Base-by-base conservation (phyloP, 2,113 vertebrate genomes). In the Trematocara nigrifrons region DNA sequence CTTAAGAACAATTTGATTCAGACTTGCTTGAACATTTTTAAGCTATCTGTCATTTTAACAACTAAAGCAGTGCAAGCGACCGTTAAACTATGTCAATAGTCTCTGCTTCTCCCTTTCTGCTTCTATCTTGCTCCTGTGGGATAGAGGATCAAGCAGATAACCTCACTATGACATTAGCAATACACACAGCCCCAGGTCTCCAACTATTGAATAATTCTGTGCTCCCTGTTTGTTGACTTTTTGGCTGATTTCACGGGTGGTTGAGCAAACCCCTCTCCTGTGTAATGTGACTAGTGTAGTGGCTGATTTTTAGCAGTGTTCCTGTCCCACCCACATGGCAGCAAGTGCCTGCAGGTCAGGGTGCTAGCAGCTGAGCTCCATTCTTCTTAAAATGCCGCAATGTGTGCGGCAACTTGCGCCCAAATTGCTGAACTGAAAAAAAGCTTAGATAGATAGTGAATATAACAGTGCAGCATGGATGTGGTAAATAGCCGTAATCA, bases 201-300 rank as follows among this genome's bases (percentile, higher is more conserved):
- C 66, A 40, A 77, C 82, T 87, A 81, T 54, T 91, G 84, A 91
- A 90, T 89, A 81, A 94, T 86, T 90, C 87, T 84, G 18, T 74
- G 51, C 69, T 90, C 76, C 86, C 59, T 78, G 87, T 93, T 88
- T 94, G 86, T 94, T 89, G 87, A 91, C 80, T 86, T 87, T 89
- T 86, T 74, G 53, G 59, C 77, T 88, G 89, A 92, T 94, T 93
- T 93, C 86, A 93, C 61, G 53, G 83, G 85, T 93, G 51, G 76
- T 92, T 92, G 91, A 87, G 86, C 92, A 81, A 85, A 49, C 79
- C 42, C 45, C 56, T 90, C 82, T 90, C 91, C 86, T 91, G 87
- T 91, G 89, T 92, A 91, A 91, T 86, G 87, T 83, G 87, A 89
- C 88, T 31, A 20, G 87, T 89, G 90, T 89, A 80, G 77, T 42